A percentile compares a stretch with the other conserved stretches of the same genome.
phyloP scores from a whole-genome alignment of 2,113 vertebrate species.

The Leptobrachium leishanense region DNA sequence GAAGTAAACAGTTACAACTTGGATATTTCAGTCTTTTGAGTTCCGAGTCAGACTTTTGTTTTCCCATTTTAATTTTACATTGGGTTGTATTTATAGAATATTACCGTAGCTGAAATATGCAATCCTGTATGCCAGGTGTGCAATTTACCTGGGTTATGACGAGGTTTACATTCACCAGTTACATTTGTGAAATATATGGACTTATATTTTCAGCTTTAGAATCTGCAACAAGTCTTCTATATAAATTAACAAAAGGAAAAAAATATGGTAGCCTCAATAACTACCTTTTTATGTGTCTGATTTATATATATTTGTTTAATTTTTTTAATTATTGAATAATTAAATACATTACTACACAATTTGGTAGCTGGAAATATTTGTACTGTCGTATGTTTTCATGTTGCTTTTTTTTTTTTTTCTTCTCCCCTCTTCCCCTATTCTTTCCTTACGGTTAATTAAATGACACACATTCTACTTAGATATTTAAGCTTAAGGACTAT shows the following conservation, averaged over 20 bases:
- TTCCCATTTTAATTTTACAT: constrained; percentile 70
- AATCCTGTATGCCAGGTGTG: constrained; percentile 63
- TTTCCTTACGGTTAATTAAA: too few relatives aligned
- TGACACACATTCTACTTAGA: too few relatives aligned
- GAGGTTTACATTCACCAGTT: too few relatives aligned
- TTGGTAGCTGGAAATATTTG: neutral
- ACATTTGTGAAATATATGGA: too few relatives aligned
- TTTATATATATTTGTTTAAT: neutral
- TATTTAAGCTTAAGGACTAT: too few relatives aligned
- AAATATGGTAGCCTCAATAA: too few relatives aligned
- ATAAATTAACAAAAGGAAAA: too few relatives aligned
- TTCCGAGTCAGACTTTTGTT: constrained; percentile 73
- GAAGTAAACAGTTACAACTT: constrained; percentile 67
- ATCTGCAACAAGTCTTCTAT: too few relatives aligned
- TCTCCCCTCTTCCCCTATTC: too few relatives aligned
- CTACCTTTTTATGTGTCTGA: too few relatives aligned
- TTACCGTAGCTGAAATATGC: constrained; percentile 71
- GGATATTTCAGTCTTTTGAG: constrained; percentile 70
- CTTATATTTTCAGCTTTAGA: too few relatives aligned
- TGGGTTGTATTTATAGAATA: constrained; percentile 54
- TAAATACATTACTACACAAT: neutral
- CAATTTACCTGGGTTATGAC: neutral
- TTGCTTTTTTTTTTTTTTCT: neutral
- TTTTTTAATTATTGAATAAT: neutral
- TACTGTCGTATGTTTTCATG: neutral